Evolutionary conservation across 2,797 vertebrate genomes (phyloP).

Genomic region (Ciconia nigra): DNA sequence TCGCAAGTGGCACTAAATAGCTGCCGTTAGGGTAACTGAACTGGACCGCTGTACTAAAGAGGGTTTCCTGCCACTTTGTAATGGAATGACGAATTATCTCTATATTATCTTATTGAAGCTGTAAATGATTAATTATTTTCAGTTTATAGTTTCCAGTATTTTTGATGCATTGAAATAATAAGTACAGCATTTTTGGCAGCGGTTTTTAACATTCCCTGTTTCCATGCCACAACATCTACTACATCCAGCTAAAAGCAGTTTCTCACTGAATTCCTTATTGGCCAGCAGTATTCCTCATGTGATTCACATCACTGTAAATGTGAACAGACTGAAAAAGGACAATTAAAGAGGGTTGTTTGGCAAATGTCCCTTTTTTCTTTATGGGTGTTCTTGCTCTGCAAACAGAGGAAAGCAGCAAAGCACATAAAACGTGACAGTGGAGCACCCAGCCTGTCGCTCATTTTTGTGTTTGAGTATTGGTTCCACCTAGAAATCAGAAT

Average conservation of each 20-base stretch:
- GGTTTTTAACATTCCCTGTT: background rate
- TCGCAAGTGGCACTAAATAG: background rate
- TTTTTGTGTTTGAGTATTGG: background rate
- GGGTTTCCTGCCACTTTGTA: background rate
- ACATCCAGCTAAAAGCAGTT: background rate
- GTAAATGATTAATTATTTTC: background rate
- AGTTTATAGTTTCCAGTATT: background rate
- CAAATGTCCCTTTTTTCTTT: background rate
- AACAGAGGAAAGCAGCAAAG: background rate
- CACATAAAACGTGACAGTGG: background rate
- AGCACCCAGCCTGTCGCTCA: accelerated
- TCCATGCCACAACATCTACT: background rate
- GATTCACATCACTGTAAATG: background rate
- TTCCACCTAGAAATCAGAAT: background rate
- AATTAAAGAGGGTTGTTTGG: background rate
- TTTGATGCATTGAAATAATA: background rate
- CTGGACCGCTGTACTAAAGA: background rate
- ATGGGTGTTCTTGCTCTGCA: background rate
- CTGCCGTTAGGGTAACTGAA: background rate
- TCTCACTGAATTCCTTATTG: background rate
- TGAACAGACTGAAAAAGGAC: background rate
- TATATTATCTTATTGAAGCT: background rate
- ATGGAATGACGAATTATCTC: background rate
- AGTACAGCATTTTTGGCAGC: background rate
- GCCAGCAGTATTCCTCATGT: background rate